A percentile compares a stretch with the other conserved stretches of the same genome.
Conservation (phyloP, 2,888 invertebrate species). For the Diarsia dahlii region DNA sequence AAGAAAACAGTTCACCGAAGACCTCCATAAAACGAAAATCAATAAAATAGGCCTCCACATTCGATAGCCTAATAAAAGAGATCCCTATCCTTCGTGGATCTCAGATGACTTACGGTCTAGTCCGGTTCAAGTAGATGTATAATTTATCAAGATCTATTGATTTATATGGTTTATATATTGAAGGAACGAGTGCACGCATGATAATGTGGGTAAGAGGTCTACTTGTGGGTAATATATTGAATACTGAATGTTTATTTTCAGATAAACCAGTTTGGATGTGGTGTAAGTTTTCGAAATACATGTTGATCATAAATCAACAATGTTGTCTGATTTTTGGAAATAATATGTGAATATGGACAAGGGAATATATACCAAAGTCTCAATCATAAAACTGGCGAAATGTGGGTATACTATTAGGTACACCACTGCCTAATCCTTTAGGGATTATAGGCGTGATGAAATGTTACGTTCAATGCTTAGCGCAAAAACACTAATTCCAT, state of each 20-base stretch:
- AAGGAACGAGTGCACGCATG: constrained; percentile 10
- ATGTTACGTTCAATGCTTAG: too few relatives aligned
- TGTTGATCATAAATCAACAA: not conserved
- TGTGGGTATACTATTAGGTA: too few relatives aligned
- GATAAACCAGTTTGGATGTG: constrained; percentile 3
- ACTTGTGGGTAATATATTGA: constrained; percentile 7
- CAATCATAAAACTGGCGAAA: too few relatives aligned
- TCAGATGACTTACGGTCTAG: constrained; percentile 40
- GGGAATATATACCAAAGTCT: too few relatives aligned
- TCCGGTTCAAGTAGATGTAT: constrained; percentile 36
- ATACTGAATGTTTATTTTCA: not conserved
- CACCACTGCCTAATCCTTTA: too few relatives aligned
- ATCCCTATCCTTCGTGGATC: constrained; percentile 19
- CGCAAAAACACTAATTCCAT: too few relatives aligned
- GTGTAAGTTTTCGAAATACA: not conserved
- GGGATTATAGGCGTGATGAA: too few relatives aligned
- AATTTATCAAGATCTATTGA: constrained; percentile 40
- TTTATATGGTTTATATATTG: constrained; percentile 30
- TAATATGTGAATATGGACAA: not conserved
- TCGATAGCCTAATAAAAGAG: constrained; percentile 38
- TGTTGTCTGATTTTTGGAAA: too few relatives aligned
- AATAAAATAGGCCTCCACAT: constrained; percentile 20
- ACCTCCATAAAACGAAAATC: constrained; percentile 17
- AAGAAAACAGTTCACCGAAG: not conserved
- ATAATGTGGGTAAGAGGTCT: constrained; percentile 4